phyloP scores from a whole-genome alignment of 2,888 invertebrate genomes.

The Apamea epomidion region DNA sequence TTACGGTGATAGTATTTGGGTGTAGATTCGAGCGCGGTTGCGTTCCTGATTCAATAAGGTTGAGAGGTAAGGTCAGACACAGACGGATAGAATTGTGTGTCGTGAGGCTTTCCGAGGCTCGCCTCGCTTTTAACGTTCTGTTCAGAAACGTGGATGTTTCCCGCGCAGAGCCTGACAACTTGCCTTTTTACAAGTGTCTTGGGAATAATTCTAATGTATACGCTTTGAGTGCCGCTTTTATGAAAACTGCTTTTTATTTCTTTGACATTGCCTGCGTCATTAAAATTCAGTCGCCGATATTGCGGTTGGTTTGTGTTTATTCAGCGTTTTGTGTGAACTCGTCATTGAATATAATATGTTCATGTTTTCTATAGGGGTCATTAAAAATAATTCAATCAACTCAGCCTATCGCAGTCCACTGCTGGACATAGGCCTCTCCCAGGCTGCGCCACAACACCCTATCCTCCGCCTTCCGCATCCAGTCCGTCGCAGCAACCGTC shows the following conservation, averaged over 20 bases:
- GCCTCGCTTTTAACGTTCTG: slow-evolving; percentile 57
- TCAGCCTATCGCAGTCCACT: too few species aligned
- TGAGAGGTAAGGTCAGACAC: slow-evolving; percentile 67
- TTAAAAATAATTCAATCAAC: slow-evolving; percentile 38
- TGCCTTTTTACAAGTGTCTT: slow-evolving; percentile 51
- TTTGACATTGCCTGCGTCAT: slow-evolving; percentile 47
- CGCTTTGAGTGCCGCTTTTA: slow-evolving; percentile 43
- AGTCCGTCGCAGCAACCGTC: too few species aligned
- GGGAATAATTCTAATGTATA: slow-evolving; percentile 64
- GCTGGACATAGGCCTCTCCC: too few species aligned
- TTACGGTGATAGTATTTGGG: slow-evolving; percentile 66
- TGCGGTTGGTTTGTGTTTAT: slow-evolving; percentile 16
- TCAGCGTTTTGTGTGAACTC: slow-evolving; percentile 24
- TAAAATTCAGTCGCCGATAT: slow-evolving; percentile 47
- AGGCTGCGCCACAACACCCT: too few species aligned
- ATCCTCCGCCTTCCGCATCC: too few species aligned
- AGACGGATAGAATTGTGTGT: slow-evolving; percentile 74
- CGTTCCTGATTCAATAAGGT: slow-evolving; percentile 73
- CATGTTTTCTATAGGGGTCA: slow-evolving; percentile 2
- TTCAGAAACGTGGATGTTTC: slow-evolving; percentile 63
- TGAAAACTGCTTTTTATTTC: slow-evolving; percentile 44
- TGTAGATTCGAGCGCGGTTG: slow-evolving; percentile 67
- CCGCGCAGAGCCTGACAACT: slow-evolving; percentile 56
- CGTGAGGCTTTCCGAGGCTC: slow-evolving; percentile 65
- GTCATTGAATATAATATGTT: slow-evolving; percentile 16